Evolutionary conservation across 2,888 invertebrate genomes (phyloP).

Genomic region (Melieria picta): DNA sequence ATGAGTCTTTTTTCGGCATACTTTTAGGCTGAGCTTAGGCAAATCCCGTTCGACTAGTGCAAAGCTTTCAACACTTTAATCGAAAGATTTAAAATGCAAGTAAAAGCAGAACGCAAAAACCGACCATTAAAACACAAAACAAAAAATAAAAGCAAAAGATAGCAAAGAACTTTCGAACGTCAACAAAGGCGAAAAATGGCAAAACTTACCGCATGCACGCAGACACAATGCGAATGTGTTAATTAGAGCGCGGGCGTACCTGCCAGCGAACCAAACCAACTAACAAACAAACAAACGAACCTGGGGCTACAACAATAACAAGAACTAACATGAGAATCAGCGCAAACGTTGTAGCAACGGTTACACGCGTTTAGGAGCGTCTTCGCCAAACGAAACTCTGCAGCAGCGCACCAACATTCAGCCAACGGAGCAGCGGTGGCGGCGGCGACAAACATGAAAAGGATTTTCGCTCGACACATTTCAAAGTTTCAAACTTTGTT

Average conservation of each 20-base stretch:
- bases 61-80: too few species aligned
- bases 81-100: neutral
- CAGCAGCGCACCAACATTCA: neutral
- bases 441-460: constrained; percentile 17
- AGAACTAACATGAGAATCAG: neutral
- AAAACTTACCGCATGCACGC: neutral
- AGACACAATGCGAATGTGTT: constrained; percentile 26
- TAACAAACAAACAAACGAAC: neutral
- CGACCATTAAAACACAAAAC: neutral
- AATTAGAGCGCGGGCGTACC: constrained; percentile 34
- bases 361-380: neutral
- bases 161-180: too few species aligned
- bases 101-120: neutral
- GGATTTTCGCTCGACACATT: constrained; percentile 35
- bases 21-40: too few species aligned
- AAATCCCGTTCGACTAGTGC: too few species aligned
- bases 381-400: neutral
- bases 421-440: neutral
- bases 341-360: too few species aligned
- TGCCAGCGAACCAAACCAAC: neutral
- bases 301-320: neutral
- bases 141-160: neutral
- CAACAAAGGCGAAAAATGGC: too few species aligned
- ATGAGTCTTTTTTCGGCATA: too few species aligned
- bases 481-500: constrained; percentile 43